Base-by-base conservation (phyloP, 1,140 invertebrate species). In the Thrips palmi region DNA sequence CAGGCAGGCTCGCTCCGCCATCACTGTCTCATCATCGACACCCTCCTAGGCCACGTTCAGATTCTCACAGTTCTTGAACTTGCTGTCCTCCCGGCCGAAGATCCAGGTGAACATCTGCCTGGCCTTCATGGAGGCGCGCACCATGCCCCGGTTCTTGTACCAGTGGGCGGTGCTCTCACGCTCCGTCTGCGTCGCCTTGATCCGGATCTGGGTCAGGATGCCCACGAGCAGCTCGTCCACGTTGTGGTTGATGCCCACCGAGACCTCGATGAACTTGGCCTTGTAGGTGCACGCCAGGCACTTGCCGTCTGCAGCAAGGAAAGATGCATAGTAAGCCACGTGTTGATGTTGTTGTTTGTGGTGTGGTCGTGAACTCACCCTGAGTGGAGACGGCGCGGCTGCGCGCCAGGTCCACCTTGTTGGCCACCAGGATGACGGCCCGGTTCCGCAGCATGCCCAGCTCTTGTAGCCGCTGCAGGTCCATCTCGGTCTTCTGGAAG, bases 381-480 rank as follows among this genome's bases (percentile, higher is more conserved):
- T 91, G 80, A 17, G 78, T 73, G 12, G 81, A 78, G 11, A 96
- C 82, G 15, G 80, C 74, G 52, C 88, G 67, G 51, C 81, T 86
- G 43, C 92, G 63, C 19, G 87, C 92, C 47, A 97, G 67, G 59
- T 97, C 92, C 38, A 87, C 80, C 65, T 97, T 97, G 60, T 97
- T 97, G 12, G 75, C 92, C 4, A 91, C 88, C 22, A 97, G 58
- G 42, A 97, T 80, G 23, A 84, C 72, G 1, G 88, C 77, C 47
- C 77, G 63, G 2, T 68, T 64, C 19, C 79, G 62, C 17, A 81
- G 61, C 42, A 84, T 60, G 49, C 83, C 80, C 48, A 68, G 67
- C 52, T 83, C 78, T 47, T 81, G 69, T 5, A 89, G 60, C 37
- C 70, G 64, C 19, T 66, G 65, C 23, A 91, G 49, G 42, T 84